Conservation (phyloP, 2,113 vertebrate species). For the Tenrec ecaudatus region DNA sequence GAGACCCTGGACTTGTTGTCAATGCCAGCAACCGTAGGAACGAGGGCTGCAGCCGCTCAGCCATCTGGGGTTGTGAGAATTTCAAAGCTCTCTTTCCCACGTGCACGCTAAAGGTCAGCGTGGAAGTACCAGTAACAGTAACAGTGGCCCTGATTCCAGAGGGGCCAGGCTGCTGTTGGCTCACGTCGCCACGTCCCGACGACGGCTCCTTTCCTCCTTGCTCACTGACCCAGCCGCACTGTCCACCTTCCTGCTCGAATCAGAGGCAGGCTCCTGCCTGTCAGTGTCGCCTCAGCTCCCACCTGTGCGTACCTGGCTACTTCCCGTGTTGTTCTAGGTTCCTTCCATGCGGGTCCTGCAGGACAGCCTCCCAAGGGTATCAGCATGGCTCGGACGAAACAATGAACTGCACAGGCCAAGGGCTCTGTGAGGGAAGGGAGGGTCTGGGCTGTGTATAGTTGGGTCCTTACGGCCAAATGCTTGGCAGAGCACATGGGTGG, state of each 20-base stretch:
- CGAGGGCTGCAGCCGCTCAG: background rate
- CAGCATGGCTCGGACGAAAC: background rate
- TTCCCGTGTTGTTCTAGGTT: too few relatives aligned
- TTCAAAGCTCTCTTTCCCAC: background rate
- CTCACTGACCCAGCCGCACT: rapidly evolving
- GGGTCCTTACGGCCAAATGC: background rate
- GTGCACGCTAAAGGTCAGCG: background rate
- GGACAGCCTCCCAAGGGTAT: background rate
- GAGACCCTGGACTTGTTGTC: background rate
- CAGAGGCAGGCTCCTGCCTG: background rate
- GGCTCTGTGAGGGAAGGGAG: background rate
- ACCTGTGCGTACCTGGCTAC: background rate
- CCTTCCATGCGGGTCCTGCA: background rate
- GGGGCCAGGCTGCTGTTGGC: background rate
- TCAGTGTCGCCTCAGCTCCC: background rate
- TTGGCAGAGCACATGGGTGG: background rate
- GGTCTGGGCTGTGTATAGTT: background rate
- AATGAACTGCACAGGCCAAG: background rate
- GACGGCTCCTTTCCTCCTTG: too few relatives aligned
- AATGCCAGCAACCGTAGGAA: background rate
- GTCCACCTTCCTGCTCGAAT: background rate
- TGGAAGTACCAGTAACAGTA: background rate
- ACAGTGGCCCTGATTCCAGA: background rate
- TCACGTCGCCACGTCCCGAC: rapidly evolving
- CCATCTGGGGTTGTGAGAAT: background rate